Base-by-base conservation (phyloP, 2,797 vertebrate species). In the Chloroceryle amazona region DNA sequence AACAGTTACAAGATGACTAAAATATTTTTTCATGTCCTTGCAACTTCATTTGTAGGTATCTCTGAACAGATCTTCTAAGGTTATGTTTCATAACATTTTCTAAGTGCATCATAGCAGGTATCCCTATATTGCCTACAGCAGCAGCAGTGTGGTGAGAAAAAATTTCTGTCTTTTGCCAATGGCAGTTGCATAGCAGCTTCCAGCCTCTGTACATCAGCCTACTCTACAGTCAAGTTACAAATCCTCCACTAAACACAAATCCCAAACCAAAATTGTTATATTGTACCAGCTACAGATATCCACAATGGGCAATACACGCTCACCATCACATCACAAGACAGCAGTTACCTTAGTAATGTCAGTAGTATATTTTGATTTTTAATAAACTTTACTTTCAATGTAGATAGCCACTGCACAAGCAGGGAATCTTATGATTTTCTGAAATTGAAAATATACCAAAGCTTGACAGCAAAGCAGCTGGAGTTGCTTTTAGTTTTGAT, bases 61-160 rank as follows among this genome's bases (percentile, higher is more conserved):
- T 86, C 12, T 60, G 42, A 93, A 94, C 1, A 86, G 33, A 93
- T 68, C 79, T 88, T 88, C 73, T 84, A 89, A 92, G 47, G 47
- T 60, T 92, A 65, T 52, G 66, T 89, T 94, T 92, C 65, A 65
- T 71, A 93, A 92, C 67, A 66, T 79, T 88, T 92, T 81, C 17
- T 73, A 91, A 88, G 62, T 89, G 89, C 94, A 91, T 90, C 80
- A 93, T 60, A 95, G 70, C 26, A 86, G 91, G 73, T 88, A 94
- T 81, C 79, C 93, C 95, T 73, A 90, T 37, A 95, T 58, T 94
- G 76, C 95, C 94, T 91, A 79, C 35, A 91, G 96, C 80, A 86
- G 46, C 33, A 89, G 78, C 47, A 92, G 44, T 2, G 0, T 1
- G 25, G 49, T 29, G 44, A 86, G 78, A 71, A 87, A 66, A 62